Percentiles rank a stretch among this genome's conserved stretches.
These are phyloP conservation scores for Cyprinodon variegatus DNA, from an alignment of 2,113 vertebrate species.

Conservation along the genomic window DNA sequence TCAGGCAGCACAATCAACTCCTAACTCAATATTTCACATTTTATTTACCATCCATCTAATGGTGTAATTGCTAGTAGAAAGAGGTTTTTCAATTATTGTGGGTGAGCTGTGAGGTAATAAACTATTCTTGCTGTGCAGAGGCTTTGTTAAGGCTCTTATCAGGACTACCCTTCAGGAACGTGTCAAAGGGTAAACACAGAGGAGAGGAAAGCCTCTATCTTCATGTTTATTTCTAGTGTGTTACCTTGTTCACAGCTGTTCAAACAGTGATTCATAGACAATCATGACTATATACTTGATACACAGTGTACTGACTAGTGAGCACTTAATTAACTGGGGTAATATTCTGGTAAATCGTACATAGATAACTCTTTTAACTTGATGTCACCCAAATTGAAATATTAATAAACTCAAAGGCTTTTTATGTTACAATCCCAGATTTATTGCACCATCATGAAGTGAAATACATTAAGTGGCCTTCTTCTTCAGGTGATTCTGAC, in stretches of 20 bases:
- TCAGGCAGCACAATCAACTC: slow-evolving; percentile 11
- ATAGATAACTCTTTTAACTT: not conserved
- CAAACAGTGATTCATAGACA: slow-evolving; percentile 37
- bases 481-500: not conserved
- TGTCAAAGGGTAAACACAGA: slow-evolving; percentile 17
- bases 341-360: slow-evolving; percentile 1
- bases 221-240: slow-evolving; percentile 33
- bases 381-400: not conserved
- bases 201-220: slow-evolving; percentile 46
- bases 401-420: not conserved
- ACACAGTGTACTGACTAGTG: not conserved
- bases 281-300: not conserved
- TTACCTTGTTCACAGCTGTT: slow-evolving; percentile 47
- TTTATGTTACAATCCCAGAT: not conserved
- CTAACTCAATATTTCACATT: not conserved
- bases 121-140: slow-evolving; percentile 9
- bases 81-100: not conserved
- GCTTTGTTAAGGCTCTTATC: slow-evolving; percentile 61
- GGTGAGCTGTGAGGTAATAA: slow-evolving; percentile 34
- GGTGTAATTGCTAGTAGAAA: slow-evolving; percentile 30
- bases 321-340: slow-evolving; percentile 8
- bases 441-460: not conserved
- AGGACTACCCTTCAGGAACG: slow-evolving; percentile 31
- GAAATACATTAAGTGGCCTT: not conserved
- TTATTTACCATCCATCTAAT: not conserved